Evolutionary conservation across 2,888 invertebrate genomes (phyloP).

Genomic region (Ametastegia equiseti): DNA sequence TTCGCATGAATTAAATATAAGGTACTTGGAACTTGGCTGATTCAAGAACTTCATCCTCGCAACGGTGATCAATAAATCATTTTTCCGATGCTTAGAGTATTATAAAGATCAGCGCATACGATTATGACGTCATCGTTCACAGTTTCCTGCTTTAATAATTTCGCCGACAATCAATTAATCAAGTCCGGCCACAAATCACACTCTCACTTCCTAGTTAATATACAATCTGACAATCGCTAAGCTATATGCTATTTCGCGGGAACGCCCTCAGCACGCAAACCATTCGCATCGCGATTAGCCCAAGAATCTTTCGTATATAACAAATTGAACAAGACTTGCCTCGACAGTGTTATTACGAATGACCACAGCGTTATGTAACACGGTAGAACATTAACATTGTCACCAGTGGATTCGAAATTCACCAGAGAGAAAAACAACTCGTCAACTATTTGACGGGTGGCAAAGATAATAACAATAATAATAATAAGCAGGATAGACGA

Average conservation of each 20-base stretch:
- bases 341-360: conserved; percentile 25
- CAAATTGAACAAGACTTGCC: conserved; percentile 8
- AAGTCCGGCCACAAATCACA: conserved; percentile 6
- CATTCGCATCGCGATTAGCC: not conserved
- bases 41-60: not conserved
- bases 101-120: not conserved
- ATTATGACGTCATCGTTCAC: not conserved
- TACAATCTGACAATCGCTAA: conserved; percentile 2
- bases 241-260: not conserved
- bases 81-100: not conserved
- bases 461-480: no score
- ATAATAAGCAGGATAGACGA: conserved; percentile 29
- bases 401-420: not conserved
- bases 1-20: not conserved
- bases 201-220: conserved; percentile 13
- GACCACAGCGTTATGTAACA: not conserved
- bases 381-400: not conserved
- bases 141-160: not conserved
- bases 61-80: no score
- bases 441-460: not conserved
- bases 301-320: conserved; percentile 10
- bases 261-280: conserved; percentile 20
- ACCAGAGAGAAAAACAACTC: conserved; percentile 7
- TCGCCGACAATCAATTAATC: conserved; percentile 10
- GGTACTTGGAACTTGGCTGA: not conserved